These are phyloP conservation scores for Eubasilissa splendida DNA, from an alignment of 2,888 invertebrate species.

Conservation along the genomic window DNA sequence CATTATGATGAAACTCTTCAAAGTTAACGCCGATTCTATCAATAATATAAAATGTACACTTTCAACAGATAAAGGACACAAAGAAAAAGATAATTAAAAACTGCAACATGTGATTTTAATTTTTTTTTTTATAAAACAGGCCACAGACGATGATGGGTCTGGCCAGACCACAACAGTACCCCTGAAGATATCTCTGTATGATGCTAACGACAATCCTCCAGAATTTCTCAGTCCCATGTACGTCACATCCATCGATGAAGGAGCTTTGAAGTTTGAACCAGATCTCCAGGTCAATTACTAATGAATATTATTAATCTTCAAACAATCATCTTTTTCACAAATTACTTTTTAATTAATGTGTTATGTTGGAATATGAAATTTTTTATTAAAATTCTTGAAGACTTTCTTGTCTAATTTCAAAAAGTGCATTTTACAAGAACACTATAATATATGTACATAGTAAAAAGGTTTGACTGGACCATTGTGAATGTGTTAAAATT, in stretches of 20 bases:
- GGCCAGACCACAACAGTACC: conserved; percentile 87
- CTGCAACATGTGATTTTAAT: neutral
- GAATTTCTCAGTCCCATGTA: conserved; percentile 84
- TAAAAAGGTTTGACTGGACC: too few relatives aligned
- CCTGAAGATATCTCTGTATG: conserved; percentile 83
- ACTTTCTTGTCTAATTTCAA: too few relatives aligned
- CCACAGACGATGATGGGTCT: conserved; percentile 86
- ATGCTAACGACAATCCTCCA: conserved; percentile 93
- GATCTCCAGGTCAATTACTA: conserved; percentile 69
- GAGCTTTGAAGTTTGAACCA: conserved; percentile 87
- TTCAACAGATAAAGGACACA: too few relatives aligned
- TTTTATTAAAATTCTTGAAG: too few relatives aligned
- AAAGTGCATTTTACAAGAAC: too few relatives aligned
- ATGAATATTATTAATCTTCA: neutral
- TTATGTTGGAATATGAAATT: too few relatives aligned
- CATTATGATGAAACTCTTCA: too few relatives aligned
- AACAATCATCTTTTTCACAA: neutral
- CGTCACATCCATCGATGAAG: conserved; percentile 89
- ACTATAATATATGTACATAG: too few relatives aligned
- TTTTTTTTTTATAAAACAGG: conserved; percentile 68
- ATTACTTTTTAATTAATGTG: too few relatives aligned
- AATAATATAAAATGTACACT: neutral
- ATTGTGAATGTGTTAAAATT: too few relatives aligned
- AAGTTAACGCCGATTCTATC: too few relatives aligned
- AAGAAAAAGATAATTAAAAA: too few relatives aligned